phyloP scores from a whole-genome alignment of 2,797 vertebrate genomes.

The Toxotes lorentzi region DNA sequence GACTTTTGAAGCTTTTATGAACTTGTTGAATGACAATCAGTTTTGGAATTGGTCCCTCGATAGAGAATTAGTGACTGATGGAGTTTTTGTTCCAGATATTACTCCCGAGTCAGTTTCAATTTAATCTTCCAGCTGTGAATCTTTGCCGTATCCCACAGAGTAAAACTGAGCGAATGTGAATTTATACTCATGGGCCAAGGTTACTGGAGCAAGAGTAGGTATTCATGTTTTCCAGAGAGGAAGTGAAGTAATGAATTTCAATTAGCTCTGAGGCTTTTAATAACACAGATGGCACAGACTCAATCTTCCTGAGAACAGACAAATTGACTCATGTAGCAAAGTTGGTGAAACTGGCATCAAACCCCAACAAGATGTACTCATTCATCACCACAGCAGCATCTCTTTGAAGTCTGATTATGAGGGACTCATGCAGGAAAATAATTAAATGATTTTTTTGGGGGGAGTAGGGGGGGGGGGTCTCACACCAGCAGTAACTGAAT shows the following conservation, averaged over 20 bases:
- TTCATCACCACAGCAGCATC: constrained; percentile 15
- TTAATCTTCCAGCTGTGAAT: constrained; percentile 1
- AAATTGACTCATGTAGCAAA: constrained; percentile 21
- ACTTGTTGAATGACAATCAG: neutral
- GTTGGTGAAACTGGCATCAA: neutral
- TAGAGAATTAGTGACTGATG: neutral
- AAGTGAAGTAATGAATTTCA: constrained; percentile 8
- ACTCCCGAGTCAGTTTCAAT: neutral
- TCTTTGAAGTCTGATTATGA: constrained; percentile 39
- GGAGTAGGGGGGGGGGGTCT: too few species aligned
- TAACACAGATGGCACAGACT: constrained; percentile 19
- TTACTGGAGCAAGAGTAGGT: constrained; percentile 3
- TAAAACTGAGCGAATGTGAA: neutral
- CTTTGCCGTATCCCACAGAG: neutral
- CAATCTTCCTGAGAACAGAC: constrained; percentile 2
- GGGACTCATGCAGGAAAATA: neutral
- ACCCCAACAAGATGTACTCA: constrained; percentile 1
- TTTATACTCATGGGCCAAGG: neutral
- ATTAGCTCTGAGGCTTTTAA: neutral
- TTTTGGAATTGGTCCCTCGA: neutral
- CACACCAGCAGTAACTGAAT: neutral
- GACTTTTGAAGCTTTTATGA: neutral
- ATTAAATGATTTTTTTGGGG: neutral
- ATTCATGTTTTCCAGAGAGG: constrained; percentile 2
- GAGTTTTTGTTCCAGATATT: neutral